Percentiles rank a stretch among this genome's conserved stretches.
These are phyloP conservation scores for Erinaceus europaeus DNA, from an alignment of 2,113 vertebrate genomes.

Conservation along the genomic window DNA sequence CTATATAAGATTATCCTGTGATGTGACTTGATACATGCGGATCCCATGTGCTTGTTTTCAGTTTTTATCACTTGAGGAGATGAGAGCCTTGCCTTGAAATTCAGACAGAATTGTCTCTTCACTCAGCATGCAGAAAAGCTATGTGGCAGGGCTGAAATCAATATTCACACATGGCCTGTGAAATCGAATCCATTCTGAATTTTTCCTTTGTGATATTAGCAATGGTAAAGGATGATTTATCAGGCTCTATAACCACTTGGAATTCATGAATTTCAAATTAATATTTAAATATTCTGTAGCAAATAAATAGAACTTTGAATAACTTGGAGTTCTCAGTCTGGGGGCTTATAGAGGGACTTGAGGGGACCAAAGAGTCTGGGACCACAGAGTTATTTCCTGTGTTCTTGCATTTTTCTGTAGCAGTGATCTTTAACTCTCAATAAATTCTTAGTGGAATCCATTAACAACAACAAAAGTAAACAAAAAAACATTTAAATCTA, in stretches of 20 bases:
- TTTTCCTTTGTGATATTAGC: slow-evolving; percentile 25
- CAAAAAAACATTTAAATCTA: background rate
- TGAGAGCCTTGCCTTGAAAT: background rate
- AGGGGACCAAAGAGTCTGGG: background rate
- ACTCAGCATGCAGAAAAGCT: background rate
- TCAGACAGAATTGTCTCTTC: slow-evolving; percentile 22
- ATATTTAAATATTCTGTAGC: background rate
- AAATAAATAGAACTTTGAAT: background rate
- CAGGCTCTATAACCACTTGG: background rate
- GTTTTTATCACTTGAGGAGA: background rate
- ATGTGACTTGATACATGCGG: background rate
- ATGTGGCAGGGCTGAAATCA: slow-evolving; percentile 56
- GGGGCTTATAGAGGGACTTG: background rate
- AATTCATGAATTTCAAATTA: slow-evolving; percentile 39
- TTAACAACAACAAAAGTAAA: background rate
- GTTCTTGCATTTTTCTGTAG: background rate
- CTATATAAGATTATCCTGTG: background rate
- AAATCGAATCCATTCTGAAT: slow-evolving; percentile 38
- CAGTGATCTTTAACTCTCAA: background rate
- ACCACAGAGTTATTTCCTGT: background rate
- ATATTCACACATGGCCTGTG: slow-evolving; percentile 54
- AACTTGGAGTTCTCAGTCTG: background rate
- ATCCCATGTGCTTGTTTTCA: background rate
- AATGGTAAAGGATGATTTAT: slow-evolving; percentile 43
- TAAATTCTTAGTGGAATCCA: background rate